Percentiles rank a stretch among this genome's conserved stretches.
Conservation (phyloP, 2,888 invertebrate species). For the Sericinus montela region DNA sequence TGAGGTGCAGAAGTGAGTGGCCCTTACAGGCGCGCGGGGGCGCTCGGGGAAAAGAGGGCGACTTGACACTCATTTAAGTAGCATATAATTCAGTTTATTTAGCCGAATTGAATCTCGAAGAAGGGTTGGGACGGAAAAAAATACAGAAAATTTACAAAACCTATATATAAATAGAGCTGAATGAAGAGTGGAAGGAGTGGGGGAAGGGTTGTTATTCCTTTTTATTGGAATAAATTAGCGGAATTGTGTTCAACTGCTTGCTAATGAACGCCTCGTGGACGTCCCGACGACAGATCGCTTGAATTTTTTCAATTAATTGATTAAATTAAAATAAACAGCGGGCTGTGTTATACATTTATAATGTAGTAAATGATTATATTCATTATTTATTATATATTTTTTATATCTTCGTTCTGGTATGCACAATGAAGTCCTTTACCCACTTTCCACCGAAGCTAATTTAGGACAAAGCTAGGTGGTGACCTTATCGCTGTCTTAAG, state of each 20-base stretch:
- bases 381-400: too few relatives aligned
- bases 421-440: too few relatives aligned
- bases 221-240: slow-evolving; percentile 72
- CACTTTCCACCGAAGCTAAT: too few relatives aligned
- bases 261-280: slow-evolving; percentile 68
- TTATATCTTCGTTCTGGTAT: too few relatives aligned
- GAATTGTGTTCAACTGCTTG: slow-evolving; percentile 54
- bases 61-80: slow-evolving; percentile 84
- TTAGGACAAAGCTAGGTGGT: too few relatives aligned
- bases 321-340: slow-evolving; percentile 25
- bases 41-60: slow-evolving; percentile 26
- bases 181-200: slow-evolving; percentile 12
- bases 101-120: slow-evolving; percentile 64
- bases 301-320: slow-evolving; percentile 51
- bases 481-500: too few relatives aligned
- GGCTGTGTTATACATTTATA: neutral
- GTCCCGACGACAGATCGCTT: slow-evolving; percentile 39
- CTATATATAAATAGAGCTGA: slow-evolving; percentile 13
- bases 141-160: slow-evolving; percentile 29
- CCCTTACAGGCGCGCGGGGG: slow-evolving; percentile 41
- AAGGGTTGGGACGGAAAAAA: slow-evolving; percentile 46
- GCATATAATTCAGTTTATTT: slow-evolving; percentile 85
- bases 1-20: slow-evolving; percentile 57
- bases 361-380: too few relatives aligned
- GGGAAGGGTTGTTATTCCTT: slow-evolving; percentile 40